Evolutionary conservation across 1,140 invertebrate genomes (phyloP).

Genomic region (Drosophila parabipectinata): DNA sequence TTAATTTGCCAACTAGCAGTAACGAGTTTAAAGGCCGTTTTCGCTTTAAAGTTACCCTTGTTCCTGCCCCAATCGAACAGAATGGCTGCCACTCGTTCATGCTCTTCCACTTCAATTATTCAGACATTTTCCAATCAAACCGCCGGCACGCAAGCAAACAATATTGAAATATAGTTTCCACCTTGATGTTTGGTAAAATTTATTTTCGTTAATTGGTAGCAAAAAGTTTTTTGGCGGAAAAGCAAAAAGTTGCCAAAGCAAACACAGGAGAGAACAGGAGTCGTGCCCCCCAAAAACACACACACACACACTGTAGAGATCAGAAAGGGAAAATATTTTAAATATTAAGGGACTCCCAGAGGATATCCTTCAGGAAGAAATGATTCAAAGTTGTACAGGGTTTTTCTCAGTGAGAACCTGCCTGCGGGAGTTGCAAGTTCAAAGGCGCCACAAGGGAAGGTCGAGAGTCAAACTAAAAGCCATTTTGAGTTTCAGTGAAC

Average conservation of each 20-base stretch:
- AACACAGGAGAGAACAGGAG: conserved; percentile 5
- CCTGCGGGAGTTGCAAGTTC: conserved; percentile 41
- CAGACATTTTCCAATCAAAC: conserved; percentile 50
- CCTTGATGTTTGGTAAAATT: conserved; percentile 44
- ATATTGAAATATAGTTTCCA: conserved; percentile 60
- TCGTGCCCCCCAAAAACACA: conserved; percentile 27
- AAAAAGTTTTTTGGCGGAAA: conserved; percentile 37
- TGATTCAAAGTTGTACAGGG: background rate
- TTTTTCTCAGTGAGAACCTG: conserved; percentile 15
- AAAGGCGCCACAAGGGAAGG: conserved; percentile 44
- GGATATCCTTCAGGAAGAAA: background rate
- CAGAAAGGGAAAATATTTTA: conserved; percentile 15
- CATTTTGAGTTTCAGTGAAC: conserved; percentile 23
- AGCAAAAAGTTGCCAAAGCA: conserved; percentile 44
- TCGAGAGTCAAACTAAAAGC: conserved; percentile 5
- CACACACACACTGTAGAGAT: conserved; percentile 10
- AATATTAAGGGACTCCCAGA: conserved; percentile 6
- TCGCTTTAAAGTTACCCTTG: conserved; percentile 16
- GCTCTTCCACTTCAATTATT: conserved; percentile 45
- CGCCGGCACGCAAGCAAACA: conserved; percentile 16
- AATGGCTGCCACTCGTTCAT: conserved; percentile 14
- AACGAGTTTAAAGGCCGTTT: conserved; percentile 10
- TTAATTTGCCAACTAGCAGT: conserved; percentile 21
- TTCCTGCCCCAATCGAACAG: conserved; percentile 7
- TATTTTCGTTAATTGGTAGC: conserved; percentile 67